Conservation (phyloP, 2,113 vertebrate species). For the Aphelocoma coerulescens region DNA sequence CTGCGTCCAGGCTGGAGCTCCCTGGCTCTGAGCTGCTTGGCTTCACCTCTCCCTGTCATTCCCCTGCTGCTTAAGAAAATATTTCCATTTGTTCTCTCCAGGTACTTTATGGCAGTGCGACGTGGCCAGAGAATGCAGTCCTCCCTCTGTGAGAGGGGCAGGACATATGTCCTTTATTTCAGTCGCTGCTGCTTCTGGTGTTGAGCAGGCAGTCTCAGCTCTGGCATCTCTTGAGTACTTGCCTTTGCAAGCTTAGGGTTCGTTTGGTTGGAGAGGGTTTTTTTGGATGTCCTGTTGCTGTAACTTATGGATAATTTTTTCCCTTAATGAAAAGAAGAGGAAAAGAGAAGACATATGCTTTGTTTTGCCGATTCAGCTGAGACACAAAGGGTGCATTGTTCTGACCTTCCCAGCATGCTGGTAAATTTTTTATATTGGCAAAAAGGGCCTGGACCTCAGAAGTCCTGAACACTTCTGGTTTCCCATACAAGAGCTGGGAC, state of each 20-base stretch:
- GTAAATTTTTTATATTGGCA: conserved; percentile 9
- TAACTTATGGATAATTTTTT: neutral
- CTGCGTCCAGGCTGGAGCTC: neutral
- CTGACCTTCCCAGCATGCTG: neutral
- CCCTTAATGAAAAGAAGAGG: neutral
- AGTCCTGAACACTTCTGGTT: neutral
- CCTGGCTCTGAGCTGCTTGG: neutral
- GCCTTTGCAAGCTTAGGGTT: neutral
- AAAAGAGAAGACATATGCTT: neutral
- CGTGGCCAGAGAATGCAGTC: neutral
- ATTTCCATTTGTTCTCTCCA: conserved; percentile 55
- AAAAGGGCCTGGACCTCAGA: neutral
- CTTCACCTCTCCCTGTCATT: conserved; percentile 14
- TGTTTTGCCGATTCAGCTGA: neutral
- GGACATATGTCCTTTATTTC: neutral
- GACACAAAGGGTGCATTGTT: conserved; percentile 18
- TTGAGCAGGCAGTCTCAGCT: neutral
- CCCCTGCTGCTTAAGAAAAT: neutral
- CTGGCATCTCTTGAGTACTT: neutral
- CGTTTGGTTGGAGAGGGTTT: neutral
- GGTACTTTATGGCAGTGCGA: conserved; percentile 26
- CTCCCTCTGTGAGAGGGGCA: neutral
- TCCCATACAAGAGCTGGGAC: neutral
- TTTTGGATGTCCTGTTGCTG: neutral
- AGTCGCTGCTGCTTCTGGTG: neutral